Base-by-base conservation (phyloP, 2,113 vertebrate genomes). In the human (Homo sapiens) region DNA sequence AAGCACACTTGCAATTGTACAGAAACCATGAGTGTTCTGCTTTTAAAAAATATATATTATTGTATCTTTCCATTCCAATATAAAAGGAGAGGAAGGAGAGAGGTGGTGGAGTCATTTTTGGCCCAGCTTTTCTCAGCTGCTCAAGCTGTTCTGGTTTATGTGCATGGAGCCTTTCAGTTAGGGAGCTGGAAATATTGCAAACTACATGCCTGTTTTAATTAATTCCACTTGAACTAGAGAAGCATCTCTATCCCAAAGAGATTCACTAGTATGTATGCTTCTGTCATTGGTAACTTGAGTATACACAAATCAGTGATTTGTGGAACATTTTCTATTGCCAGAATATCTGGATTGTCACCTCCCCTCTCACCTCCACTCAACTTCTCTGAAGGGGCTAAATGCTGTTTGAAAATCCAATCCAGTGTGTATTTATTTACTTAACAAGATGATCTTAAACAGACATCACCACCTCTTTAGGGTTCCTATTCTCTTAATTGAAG, bases 211-310 rank as follows among this genome's bases (percentile, higher is more conserved):
- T 97, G 93, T 96, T 96, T 97, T 98, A 98, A 98, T 98, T 98
- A 96, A 97, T 98, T 97, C 98, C 98, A 99, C 98, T 98, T 96
- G 96, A 98, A 92, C 96, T 89, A 2, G 50, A 96, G 95, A 95
- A 96, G 98, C 96, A 82, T 97, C 98, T 98, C 97, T 3, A 7
- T 96, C 97, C 96, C 97, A 97, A 88, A 88, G 97, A 98, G 97
- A 90, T 85, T 93, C 97, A 93, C 83, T 96, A 96, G 96, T 90
- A 76, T 75, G 97, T 94, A 95, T 79, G 93, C 96, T 93, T 92
- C 97, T 97, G 98, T 90, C 93, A 43, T 96, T 94, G 96, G 97
- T 85, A 96, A 97, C 88, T 75, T 1, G 66, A 79, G 94, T 97
- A 91, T 95, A 97, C 92, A 95, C 95, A 72, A 55, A 97, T 96